Percentiles rank a stretch among this genome's conserved stretches.
Evolutionary conservation across 2,888 invertebrate species (phyloP).

Genomic region (Sesamia inferens): DNA sequence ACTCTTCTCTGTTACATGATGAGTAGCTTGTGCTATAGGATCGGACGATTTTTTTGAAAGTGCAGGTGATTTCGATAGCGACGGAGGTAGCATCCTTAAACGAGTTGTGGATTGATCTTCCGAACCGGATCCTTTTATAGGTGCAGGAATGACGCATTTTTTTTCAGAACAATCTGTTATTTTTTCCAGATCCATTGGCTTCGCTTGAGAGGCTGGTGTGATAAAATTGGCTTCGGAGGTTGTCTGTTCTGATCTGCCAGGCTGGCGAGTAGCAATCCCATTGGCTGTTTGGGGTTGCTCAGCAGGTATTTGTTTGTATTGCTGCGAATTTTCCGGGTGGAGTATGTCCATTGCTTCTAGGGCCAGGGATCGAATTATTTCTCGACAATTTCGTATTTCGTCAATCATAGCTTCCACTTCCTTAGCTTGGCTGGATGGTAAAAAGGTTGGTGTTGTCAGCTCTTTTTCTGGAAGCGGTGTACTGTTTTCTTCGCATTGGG

Average conservation of each 20-base stretch:
- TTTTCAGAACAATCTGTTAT: background rate
- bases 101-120: background rate
- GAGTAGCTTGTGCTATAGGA: conserved; percentile 10
- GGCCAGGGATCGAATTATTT: conserved; percentile 25
- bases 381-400: conserved; percentile 14
- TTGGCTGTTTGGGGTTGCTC: background rate
- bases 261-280: background rate
- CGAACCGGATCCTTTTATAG: background rate
- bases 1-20: conserved; percentile 5
- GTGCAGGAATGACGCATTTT: background rate
- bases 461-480: background rate
- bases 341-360: conserved; percentile 23
- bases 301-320: background rate
- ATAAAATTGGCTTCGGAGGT: background rate
- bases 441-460: background rate
- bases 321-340: background rate
- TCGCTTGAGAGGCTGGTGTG: background rate
- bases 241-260: too few species aligned
- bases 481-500: background rate
- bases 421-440: conserved; percentile 3
- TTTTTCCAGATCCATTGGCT: background rate
- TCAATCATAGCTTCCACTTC: conserved; percentile 19
- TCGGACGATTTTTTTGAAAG: background rate
- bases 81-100: background rate
- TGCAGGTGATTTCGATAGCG: background rate